These are phyloP conservation scores for Typhlomys cinereus DNA, from an alignment of 2,113 vertebrate species.

Conservation along the genomic window DNA sequence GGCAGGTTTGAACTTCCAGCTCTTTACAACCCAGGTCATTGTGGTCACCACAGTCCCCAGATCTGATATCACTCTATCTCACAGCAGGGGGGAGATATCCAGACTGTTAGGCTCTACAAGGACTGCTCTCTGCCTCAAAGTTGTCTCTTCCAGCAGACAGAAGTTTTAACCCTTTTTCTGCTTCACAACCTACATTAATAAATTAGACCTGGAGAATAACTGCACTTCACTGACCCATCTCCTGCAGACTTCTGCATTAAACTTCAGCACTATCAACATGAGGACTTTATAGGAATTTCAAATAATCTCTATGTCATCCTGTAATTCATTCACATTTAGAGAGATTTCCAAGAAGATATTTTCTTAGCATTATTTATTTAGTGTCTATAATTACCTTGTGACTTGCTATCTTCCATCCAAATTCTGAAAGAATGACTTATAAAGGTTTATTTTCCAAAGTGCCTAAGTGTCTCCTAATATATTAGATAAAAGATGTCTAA, in stretches of 20 bases:
- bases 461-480: background rate
- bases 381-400: background rate
- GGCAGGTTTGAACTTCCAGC: no score
- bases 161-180: no score
- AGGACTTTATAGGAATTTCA: background rate
- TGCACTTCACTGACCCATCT: fast-evolving
- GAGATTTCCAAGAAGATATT: background rate
- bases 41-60: no score
- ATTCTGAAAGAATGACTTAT: background rate
- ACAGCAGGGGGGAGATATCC: no score
- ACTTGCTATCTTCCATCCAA: background rate
- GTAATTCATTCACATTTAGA: background rate
- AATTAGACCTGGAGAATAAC: background rate
- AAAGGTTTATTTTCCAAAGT: constrained; percentile 24
- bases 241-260: background rate
- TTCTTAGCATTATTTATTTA: background rate
- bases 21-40: no score
- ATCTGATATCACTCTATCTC: no score
- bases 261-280: background rate
- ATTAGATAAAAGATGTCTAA: background rate
- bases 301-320: background rate
- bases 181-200: no score
- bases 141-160: no score
- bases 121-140: no score
- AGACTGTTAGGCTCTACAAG: no score